Conservation (phyloP, 2,888 invertebrate genomes). For the Himalopsyche tibetana region DNA sequence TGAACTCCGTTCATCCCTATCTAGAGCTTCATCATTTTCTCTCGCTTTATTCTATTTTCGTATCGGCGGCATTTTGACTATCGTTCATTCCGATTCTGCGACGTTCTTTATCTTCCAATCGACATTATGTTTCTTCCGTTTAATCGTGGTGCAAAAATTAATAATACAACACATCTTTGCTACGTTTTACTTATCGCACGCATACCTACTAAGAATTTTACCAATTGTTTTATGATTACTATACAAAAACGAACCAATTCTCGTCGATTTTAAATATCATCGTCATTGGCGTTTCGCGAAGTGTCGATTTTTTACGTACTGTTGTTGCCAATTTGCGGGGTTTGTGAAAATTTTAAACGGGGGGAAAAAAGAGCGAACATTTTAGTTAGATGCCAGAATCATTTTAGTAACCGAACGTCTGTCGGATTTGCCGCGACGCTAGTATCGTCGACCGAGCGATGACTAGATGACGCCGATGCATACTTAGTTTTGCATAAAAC, state of each 20-base stretch:
- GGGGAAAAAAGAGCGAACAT: neutral
- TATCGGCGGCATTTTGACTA: conserved; percentile 1
- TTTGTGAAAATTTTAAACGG: neutral
- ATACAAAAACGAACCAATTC: neutral
- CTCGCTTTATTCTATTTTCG: conserved; percentile 26
- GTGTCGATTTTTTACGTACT: neutral
- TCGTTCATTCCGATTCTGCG: neutral
- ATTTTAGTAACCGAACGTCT: conserved; percentile 1
- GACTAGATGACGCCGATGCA: neutral
- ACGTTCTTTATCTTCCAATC: neutral
- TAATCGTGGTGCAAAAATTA: no score
- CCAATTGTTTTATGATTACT: neutral
- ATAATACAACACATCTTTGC: no score
- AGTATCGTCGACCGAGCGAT: neutral
- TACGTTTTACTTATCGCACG: no score
- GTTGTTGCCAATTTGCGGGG: neutral
- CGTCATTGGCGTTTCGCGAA: neutral
- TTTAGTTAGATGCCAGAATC: conserved; percentile 8
- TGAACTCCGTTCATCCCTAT: neutral
- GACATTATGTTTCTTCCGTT: neutral
- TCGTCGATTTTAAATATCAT: neutral
- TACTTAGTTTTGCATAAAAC: no score
- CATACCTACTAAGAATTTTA: neutral
- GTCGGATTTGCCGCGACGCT: conserved; percentile 20
- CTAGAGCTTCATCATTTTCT: neutral